Conservation (phyloP, 1,140 invertebrate species). For the Drosophila punjabiensis region DNA sequence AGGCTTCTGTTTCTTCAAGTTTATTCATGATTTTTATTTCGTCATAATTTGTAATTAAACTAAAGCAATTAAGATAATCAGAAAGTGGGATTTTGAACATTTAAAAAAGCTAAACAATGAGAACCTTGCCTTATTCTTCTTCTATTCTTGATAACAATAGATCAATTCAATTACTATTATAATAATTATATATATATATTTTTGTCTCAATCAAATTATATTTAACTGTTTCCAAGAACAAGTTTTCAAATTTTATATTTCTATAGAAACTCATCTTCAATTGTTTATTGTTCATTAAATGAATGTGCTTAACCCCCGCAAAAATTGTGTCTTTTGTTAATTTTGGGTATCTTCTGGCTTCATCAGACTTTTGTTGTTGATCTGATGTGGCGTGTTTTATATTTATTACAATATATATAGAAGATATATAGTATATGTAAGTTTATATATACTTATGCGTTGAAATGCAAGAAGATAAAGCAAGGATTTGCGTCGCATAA, state of each 20-base stretch:
- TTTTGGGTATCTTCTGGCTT: neutral
- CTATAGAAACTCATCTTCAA: neutral
- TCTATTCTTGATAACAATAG: neutral
- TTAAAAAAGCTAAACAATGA: neutral
- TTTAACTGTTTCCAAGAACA: conserved; percentile 5
- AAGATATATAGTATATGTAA: neutral
- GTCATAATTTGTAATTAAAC: conserved; percentile 10
- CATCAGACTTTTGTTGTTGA: conserved; percentile 4
- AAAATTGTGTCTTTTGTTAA: conserved; percentile 14
- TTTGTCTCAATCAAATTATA: neutral
- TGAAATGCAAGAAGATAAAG: conserved; percentile 25
- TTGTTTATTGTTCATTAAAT: conserved; percentile 9
- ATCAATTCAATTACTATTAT: neutral
- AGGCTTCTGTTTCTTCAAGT: conserved; percentile 19
- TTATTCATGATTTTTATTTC: conserved; percentile 26
- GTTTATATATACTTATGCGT: neutral
- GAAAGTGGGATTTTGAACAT: neutral
- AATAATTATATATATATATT: neutral
- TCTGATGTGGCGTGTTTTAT: neutral
- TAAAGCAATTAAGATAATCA: neutral
- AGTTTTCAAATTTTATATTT: neutral
- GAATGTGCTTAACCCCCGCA: conserved; percentile 19
- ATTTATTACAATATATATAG: neutral
- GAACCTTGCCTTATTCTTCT: neutral
- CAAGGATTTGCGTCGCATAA: conserved; percentile 32